Percentiles rank a stretch among this genome's conserved stretches.
Evolutionary conservation across 1,140 invertebrate species (phyloP).

Genomic region (Penaeus japonicus): DNA sequence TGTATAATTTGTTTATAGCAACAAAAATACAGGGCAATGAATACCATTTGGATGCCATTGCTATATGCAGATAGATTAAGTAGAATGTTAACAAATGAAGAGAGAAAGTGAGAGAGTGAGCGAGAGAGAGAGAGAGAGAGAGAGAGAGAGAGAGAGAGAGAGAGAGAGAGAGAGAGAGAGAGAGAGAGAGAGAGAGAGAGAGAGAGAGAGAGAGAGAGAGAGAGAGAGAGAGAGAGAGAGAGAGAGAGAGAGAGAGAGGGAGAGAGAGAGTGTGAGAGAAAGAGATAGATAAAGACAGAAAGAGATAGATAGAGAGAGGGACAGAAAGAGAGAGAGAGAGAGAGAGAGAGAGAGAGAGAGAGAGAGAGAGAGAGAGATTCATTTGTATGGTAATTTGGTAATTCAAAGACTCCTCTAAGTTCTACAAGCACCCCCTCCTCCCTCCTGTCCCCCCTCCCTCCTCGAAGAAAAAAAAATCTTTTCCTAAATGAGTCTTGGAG

Average conservation of each 20-base stretch:
- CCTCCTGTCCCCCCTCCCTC: too few species aligned
- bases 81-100: not conserved
- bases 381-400: slow-evolving; percentile 47
- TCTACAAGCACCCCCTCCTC: not conserved
- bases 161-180: not conserved
- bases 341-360: not conserved
- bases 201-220: not conserved
- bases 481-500: slow-evolving; percentile 16
- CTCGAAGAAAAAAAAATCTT: not conserved
- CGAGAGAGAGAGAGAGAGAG: not conserved
- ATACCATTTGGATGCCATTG: too few species aligned
- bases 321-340: not conserved
- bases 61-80: not conserved
- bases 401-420: slow-evolving; percentile 29
- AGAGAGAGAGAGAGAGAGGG: not conserved
- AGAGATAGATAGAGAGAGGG: too few species aligned
- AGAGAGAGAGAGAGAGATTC: not conserved
- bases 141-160: not conserved
- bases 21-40: not conserved
- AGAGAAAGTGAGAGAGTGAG: not conserved
- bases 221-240: not conserved
- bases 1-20: not conserved
- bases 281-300: too few species aligned
- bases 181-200: not conserved
- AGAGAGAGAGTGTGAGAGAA: not conserved